Evolutionary conservation across 2,888 invertebrate genomes (phyloP), one percentile per base, ranked within the genome.

Genomic region (Macrosiphum euphorbiae): DNA sequence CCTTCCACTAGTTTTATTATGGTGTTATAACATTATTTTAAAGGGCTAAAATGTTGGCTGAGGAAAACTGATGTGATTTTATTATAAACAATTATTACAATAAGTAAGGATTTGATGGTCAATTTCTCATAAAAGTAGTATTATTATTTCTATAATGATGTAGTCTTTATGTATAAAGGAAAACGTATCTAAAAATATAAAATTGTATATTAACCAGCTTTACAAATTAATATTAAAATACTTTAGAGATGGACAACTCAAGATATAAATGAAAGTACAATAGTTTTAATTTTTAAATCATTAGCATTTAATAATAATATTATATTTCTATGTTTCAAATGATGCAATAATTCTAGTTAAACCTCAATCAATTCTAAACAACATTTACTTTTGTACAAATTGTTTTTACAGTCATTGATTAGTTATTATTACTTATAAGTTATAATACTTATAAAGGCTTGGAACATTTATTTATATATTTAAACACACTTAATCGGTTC

Each of bases 341-440:
- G 11, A 88, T 44, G 26, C 44, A 91, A 58, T 35, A n/a, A 35
- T 47, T 58, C n/a, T 26, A 47, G n/a, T 86, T 91, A 86, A 91
- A 44, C 0, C 26, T 44, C 11, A 47, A 67, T 20, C 13, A 35
- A 16, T 87, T 50, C 87, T 50, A 92, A 28, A 67, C 50, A 41
- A 67, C 61, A 88, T 92, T 50, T 92, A 91, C 50, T 87, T 84
- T 92, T 92, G 67, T 92, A 92, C 41, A 87, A 87, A 28, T 67
- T 28, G 10, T 87, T 85, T 28, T 86, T 91, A 91, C 91, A 86
- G 86, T 91, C 86, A 86, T 61, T 58, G 58, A 58, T 58, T 47
- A 86, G 86, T 86, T 28, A 86, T 91, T 16, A 44, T n/a, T 11
- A 84, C 41, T 52, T 44, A 92, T 44, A 61, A 84, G 28, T 52